phyloP scores from a whole-genome alignment of 2,797 vertebrate genomes.

The Cirrhinus molitorella region DNA sequence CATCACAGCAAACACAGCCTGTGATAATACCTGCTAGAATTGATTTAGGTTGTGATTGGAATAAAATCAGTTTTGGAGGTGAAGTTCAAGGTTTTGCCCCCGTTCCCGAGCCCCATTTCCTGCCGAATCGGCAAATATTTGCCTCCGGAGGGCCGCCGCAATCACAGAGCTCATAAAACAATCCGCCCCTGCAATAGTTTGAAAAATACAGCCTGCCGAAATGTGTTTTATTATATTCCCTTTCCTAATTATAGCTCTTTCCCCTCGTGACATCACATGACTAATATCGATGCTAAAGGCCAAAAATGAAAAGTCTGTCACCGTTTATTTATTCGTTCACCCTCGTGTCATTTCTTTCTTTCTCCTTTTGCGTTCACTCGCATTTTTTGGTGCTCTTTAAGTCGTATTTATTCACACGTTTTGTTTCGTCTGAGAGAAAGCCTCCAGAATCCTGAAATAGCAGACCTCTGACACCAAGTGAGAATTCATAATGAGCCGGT shows the following conservation, averaged over 20 bases:
- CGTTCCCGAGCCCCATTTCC: conserved; percentile 32
- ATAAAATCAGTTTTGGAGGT: conserved; percentile 47
- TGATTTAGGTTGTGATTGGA: conserved; percentile 65
- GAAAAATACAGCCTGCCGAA: conserved; percentile 46
- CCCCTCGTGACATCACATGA: conserved; percentile 5
- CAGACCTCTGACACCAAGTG: not conserved
- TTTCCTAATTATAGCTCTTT: conserved; percentile 39
- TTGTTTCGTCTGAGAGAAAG: not conserved
- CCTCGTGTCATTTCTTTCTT: not conserved
- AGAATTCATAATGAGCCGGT: conserved; percentile 26
- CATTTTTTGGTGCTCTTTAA: no score
- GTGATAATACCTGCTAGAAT: conserved; percentile 44
- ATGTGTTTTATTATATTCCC: conserved; percentile 53
- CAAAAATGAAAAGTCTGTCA: not conserved
- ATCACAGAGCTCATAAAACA: conserved; percentile 48
- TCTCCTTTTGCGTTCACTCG: not conserved
- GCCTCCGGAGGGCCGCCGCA: conserved; percentile 29
- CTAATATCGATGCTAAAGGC: conserved; percentile 24
- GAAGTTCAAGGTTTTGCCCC: conserved; percentile 41
- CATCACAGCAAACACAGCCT: conserved; percentile 24
- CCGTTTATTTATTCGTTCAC: not conserved
- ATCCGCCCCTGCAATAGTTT: conserved; percentile 32
- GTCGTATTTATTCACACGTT: conserved; percentile 2
- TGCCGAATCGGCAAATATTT: conserved; percentile 46
- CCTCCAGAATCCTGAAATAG: conserved; percentile 17